These are phyloP conservation scores for Lasius fuliginosus DNA, from an alignment of 2,888 invertebrate species.

Conservation along the genomic window DNA sequence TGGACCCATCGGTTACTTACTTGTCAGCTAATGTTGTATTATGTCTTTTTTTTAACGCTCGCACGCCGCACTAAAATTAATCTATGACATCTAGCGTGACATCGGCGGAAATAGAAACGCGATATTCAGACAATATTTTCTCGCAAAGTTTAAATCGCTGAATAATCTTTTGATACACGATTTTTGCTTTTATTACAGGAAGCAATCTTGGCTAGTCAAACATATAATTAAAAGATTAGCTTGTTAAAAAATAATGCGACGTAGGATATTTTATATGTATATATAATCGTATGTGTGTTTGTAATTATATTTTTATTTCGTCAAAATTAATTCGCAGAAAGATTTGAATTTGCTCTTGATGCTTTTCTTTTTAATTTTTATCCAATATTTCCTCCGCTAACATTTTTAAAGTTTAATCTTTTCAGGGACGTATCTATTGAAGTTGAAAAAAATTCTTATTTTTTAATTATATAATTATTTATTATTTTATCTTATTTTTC, in stretches of 20 bases:
- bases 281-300: background rate
- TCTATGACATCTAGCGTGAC: background rate
- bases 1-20: background rate
- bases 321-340: background rate
- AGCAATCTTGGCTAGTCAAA: background rate
- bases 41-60: background rate
- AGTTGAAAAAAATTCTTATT: no score
- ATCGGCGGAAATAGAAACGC: background rate
- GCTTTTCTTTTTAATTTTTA: background rate
- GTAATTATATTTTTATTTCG: background rate
- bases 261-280: background rate
- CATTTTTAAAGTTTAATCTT: background rate
- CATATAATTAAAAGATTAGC: background rate
- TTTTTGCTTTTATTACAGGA: background rate
- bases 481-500: no score
- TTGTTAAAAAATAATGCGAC: background rate
- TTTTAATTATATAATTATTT: no score
- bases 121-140: background rate
- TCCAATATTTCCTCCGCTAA: background rate
- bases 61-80: background rate
- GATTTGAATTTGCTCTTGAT: background rate
- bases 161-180: background rate
- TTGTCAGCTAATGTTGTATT: background rate
- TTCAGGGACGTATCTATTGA: background rate
- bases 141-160: background rate